A percentile compares a stretch with the other conserved stretches of the same genome.
Conservation (phyloP, 2,797 vertebrate genomes). For the Hipposideros larvatus region DNA sequence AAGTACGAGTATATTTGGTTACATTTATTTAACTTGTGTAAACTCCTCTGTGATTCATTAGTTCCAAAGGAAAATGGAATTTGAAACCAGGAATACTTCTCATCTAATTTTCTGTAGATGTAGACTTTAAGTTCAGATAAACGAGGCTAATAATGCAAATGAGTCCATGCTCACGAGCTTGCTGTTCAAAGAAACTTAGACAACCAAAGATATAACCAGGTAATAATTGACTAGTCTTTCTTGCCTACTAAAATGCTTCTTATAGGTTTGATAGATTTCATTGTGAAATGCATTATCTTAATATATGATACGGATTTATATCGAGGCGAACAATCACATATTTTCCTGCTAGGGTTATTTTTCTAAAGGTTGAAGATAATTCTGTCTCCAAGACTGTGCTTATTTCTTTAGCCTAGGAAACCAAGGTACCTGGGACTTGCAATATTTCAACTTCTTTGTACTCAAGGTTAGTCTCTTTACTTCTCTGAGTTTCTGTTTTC, state of each 20-base stretch:
- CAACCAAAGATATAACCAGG: not conserved
- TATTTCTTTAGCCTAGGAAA: not conserved
- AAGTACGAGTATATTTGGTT: slow-evolving; percentile 57
- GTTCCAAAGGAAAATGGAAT: slow-evolving; percentile 65
- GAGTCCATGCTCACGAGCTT: not conserved
- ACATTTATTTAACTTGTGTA: slow-evolving; percentile 72
- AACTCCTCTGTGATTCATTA: slow-evolving; percentile 59
- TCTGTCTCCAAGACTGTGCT: not conserved
- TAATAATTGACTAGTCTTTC: not conserved
- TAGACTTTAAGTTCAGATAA: slow-evolving; percentile 56
- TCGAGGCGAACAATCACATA: not conserved
- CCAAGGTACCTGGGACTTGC: not conserved
- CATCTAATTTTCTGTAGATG: slow-evolving; percentile 28
- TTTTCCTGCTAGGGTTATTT: not conserved
- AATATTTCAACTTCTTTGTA: not conserved
- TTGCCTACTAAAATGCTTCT: not conserved
- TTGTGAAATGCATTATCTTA: slow-evolving; percentile 4
- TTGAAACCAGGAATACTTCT: slow-evolving; percentile 54
- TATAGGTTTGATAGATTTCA: not conserved
- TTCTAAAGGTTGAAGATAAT: not conserved
- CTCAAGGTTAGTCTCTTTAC: not conserved
- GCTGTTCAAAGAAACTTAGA: not conserved
- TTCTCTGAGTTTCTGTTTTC: slow-evolving; percentile 32
- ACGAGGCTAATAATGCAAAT: slow-evolving; percentile 3
- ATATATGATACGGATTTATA: not conserved